Evolutionary conservation across 1,140 invertebrate species (phyloP).

Genomic region (Leptoteleia sp.): DNA sequence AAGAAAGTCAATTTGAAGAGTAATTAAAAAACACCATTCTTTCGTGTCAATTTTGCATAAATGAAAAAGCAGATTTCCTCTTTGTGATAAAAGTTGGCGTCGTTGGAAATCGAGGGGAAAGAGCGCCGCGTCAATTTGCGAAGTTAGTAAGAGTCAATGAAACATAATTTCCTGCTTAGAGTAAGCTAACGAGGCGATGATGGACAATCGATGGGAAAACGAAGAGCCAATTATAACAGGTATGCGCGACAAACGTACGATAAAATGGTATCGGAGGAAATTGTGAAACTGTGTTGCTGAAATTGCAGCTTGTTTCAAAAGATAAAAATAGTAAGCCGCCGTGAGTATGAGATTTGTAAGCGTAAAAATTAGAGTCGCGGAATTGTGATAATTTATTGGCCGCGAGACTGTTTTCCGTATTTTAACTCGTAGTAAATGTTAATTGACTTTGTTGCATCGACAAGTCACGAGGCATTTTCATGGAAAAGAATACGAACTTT

Average conservation of each 20-base stretch:
- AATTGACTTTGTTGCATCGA: slow-evolving; percentile 29
- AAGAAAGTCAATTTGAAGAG: too few species aligned
- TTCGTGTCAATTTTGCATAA: too few species aligned
- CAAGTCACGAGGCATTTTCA: slow-evolving; percentile 9
- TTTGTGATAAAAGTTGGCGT: background rate
- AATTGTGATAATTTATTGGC: slow-evolving; percentile 49
- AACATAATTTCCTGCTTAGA: slow-evolving; percentile 45
- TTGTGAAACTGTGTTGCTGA: slow-evolving; percentile 29
- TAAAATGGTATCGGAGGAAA: slow-evolving; percentile 28
- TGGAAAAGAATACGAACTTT: slow-evolving; percentile 4
- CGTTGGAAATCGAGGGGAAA: background rate
- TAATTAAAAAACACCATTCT: too few species aligned
- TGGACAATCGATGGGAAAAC: slow-evolving; percentile 52
- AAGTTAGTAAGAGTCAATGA: slow-evolving; percentile 22
- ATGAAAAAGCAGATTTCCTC: background rate
- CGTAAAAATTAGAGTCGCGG: slow-evolving; percentile 56
- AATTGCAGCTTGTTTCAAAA: slow-evolving; percentile 30
- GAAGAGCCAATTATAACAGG: slow-evolving; percentile 37
- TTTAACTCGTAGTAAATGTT: slow-evolving; percentile 37
- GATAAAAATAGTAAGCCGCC: slow-evolving; percentile 44
- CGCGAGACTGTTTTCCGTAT: slow-evolving; percentile 51
- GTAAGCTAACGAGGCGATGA: slow-evolving; percentile 44
- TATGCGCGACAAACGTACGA: slow-evolving; percentile 20
- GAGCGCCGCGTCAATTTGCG: slow-evolving; percentile 7
- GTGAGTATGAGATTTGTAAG: slow-evolving; percentile 47